Percentiles rank a stretch among this genome's conserved stretches.
Conservation (phyloP, 1,140 invertebrate species). For the Leptoteleia sp. region DNA sequence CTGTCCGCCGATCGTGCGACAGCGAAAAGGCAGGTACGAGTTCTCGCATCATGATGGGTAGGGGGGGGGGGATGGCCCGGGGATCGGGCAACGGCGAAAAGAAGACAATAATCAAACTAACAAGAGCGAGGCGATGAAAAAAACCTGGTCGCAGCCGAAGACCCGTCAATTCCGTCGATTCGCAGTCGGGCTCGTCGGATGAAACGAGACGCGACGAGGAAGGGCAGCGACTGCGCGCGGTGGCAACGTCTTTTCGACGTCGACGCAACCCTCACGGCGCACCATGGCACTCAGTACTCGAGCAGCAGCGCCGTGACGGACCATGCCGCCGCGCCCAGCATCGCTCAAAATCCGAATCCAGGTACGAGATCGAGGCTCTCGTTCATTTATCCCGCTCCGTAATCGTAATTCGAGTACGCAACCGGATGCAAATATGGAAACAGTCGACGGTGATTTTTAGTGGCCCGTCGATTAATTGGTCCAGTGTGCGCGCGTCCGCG, state of each 20-base stretch:
- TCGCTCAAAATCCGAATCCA: conserved; percentile 76
- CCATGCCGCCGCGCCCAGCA: conserved; percentile 79
- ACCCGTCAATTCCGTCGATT: conserved; percentile 42
- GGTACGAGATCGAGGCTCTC: conserved; percentile 68
- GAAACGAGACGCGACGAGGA: conserved; percentile 47
- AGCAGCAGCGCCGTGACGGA: conserved; percentile 79
- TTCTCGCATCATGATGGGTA: no score
- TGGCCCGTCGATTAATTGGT: no score
- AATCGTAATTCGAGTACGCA: no score
- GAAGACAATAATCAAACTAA: conserved; percentile 12
- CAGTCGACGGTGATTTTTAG: no score
- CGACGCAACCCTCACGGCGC: conserved; percentile 76
- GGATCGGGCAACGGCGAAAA: background rate
- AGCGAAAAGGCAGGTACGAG: no score
- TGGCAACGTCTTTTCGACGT: conserved; percentile 75
- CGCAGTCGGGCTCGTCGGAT: conserved; percentile 44
- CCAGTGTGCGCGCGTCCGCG: no score
- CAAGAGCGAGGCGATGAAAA: conserved; percentile 11
- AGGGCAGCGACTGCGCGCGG: conserved; percentile 65
- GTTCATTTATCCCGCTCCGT: background rate
- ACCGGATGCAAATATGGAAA: no score
- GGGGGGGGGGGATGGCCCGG: no score
- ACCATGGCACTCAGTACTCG: conserved; percentile 76
- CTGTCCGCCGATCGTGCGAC: no score
- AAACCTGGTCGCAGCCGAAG: conserved; percentile 31